Conservation (phyloP, 2,888 invertebrate genomes). For the Chrysodeixis includens region DNA sequence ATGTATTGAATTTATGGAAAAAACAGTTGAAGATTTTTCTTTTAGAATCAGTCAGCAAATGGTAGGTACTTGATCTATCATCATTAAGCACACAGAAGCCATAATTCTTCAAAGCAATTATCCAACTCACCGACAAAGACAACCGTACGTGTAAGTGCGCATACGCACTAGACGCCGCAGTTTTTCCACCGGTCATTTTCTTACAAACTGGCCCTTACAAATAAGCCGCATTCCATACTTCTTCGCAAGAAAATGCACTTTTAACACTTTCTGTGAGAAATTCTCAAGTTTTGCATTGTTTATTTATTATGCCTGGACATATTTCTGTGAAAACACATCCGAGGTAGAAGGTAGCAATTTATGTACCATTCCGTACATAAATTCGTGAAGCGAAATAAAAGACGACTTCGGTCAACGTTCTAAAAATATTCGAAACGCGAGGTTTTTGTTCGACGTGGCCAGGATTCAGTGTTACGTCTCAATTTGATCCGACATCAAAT, state of each 20-base stretch:
- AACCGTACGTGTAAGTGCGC: conserved; percentile 37
- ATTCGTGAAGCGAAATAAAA: conserved; percentile 47
- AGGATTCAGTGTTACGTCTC: conserved; percentile 53
- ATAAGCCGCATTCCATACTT: conserved; percentile 49
- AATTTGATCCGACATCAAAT: conserved; percentile 52
- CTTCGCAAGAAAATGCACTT: conserved; percentile 52
- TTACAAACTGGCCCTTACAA: conserved; percentile 35
- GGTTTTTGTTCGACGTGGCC: conserved; percentile 51
- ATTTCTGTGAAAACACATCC: conserved; percentile 32
- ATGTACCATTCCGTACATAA: conserved; percentile 25
- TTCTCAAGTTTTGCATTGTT: conserved; percentile 26
- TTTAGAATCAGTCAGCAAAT: conserved; percentile 23
- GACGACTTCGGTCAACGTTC: conserved; percentile 53
- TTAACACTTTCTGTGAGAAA: conserved; percentile 57
- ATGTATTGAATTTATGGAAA: conserved; percentile 8
- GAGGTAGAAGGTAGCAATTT: conserved; percentile 27
- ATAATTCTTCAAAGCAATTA: conserved; percentile 49
- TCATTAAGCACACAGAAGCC: conserved; percentile 42
- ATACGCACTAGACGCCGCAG: conserved; percentile 29
- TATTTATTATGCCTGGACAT: conserved; percentile 25
- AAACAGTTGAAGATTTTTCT: neutral
- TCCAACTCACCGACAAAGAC: conserved; percentile 54
- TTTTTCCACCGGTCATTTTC: conserved; percentile 52
- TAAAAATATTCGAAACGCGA: conserved; percentile 34
- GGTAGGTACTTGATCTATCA: conserved; percentile 36